These are phyloP conservation scores for Pygoscelis antarcticus DNA, from an alignment of 2,113 vertebrate species.

Conservation along the genomic window DNA sequence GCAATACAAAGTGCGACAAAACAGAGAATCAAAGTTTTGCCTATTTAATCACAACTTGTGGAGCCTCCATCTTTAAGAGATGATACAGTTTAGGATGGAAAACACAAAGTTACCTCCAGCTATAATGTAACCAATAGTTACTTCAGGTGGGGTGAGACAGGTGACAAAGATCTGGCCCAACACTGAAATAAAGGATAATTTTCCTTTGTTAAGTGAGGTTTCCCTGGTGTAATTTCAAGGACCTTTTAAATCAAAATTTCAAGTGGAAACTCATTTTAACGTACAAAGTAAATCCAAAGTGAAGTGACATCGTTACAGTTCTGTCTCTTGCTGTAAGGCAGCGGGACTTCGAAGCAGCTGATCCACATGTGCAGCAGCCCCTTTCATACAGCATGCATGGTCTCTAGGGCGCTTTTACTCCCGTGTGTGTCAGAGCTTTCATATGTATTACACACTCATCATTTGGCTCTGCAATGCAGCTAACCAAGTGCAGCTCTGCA, in stretches of 20 bases:
- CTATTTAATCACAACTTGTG: accelerated
- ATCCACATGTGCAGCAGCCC: background rate
- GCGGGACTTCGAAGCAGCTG: background rate
- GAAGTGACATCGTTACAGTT: accelerated
- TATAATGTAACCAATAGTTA: background rate
- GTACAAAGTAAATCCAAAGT: background rate
- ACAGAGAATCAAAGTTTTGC: accelerated
- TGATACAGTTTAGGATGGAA: background rate
- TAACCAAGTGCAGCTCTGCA: background rate
- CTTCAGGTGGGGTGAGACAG: background rate
- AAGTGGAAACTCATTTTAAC: background rate
- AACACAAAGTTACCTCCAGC: background rate
- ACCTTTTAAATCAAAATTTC: background rate
- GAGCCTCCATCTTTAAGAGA: no score
- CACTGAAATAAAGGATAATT: background rate
- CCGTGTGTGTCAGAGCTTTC: background rate
- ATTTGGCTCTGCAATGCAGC: background rate
- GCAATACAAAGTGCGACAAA: background rate
- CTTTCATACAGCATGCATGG: accelerated
- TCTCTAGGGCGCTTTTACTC: background rate
- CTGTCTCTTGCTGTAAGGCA: background rate
- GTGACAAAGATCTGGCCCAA: background rate
- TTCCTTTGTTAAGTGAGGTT: background rate
- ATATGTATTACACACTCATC: background rate
- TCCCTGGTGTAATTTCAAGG: background rate